Evolutionary conservation across 2,113 vertebrate species (phyloP), one percentile per base, ranked within the genome.

Genomic region (Austrofundulus limnaeus): DNA sequence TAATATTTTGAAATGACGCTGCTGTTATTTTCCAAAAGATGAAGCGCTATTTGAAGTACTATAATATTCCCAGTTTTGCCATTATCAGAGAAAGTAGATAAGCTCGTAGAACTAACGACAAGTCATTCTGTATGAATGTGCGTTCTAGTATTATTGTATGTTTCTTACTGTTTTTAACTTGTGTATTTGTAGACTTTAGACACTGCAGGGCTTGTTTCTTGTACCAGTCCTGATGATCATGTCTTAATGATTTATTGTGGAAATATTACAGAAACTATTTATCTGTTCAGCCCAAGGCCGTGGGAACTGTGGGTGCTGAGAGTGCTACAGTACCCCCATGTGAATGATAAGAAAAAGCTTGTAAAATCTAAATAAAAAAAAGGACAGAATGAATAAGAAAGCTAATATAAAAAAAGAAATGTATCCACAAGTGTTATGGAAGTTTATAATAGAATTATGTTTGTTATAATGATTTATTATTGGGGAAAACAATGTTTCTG

Each of bases 121-220:
- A 87, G 80, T 78, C 86, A 85, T 90, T 87, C 86, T 77, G 64
- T 75, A 46, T 79, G 88, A 84, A 86, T 87, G 86, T 81, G 88
- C 83, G 69, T 80, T 75, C 28, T 82, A 73, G 81, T 84, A 66
- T 86, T 81, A 80, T 61, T 73, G 52, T 88, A 50, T 11, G 68
- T 83, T 70, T 65, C 73, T 81, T 82, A 69, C 56, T 78, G 64
- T 86, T 83, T 72, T 57, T 77, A 41, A 68, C 66, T 61, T 77
- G 49, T 72, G 70, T 80, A 59, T 81, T 76, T 15, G 48, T 75
- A 34, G 70, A 57, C 69, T 65, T 73, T 69, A 31, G 74, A 70
- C 58, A 46, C 82, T 17, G 66, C 72, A 53, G 61, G 74, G 81
- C 55, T 77, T 21, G 10, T 58, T 54, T 6, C 19, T 78, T 75